These are phyloP conservation scores for Drosophila cognata DNA, from an alignment of 2,888 invertebrate species.

Conservation along the genomic window DNA sequence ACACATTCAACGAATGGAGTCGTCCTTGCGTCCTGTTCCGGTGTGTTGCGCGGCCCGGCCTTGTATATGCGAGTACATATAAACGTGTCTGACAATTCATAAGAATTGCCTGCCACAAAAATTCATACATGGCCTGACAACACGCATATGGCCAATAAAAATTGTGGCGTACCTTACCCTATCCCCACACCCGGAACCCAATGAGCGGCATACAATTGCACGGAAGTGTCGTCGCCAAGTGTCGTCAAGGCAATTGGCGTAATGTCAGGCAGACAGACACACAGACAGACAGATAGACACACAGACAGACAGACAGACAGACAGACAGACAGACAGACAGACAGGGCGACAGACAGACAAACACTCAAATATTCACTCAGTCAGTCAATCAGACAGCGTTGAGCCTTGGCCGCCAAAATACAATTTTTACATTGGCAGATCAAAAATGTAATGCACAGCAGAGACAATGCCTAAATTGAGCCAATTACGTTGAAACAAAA, in stretches of 20 bases:
- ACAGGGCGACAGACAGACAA: conserved; percentile 15
- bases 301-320: conserved; percentile 20
- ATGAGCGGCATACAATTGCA: conserved; percentile 74
- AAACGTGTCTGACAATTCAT: conserved; percentile 76
- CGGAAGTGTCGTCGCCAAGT: conserved; percentile 79
- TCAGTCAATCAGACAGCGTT: conserved; percentile 35
- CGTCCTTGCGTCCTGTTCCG: conserved; percentile 75
- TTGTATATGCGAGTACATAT: conserved; percentile 17
- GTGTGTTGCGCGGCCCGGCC: conserved; percentile 31
- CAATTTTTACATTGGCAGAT: conserved; percentile 39
- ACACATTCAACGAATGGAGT: conserved; percentile 69
- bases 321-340: conserved; percentile 15
- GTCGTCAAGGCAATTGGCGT: conserved; percentile 79
- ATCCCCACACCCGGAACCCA: conserved; percentile 62
- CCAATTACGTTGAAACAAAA: conserved; percentile 39
- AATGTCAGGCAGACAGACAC: conserved; percentile 49
- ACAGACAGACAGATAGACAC: conserved; percentile 3
- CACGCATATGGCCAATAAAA: conserved; percentile 80
- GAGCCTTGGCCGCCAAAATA: conserved; percentile 31
- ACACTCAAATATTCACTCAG: conserved; percentile 53
- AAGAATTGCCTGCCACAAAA: conserved; percentile 80
- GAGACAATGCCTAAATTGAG: conserved; percentile 12
- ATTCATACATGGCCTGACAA: conserved; percentile 79
- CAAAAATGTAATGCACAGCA: conserved; percentile 44
- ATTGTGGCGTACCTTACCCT: conserved; percentile 33